Evolutionary conservation across 2,797 vertebrate species (phyloP).

Genomic region (Esox lucius): DNA sequence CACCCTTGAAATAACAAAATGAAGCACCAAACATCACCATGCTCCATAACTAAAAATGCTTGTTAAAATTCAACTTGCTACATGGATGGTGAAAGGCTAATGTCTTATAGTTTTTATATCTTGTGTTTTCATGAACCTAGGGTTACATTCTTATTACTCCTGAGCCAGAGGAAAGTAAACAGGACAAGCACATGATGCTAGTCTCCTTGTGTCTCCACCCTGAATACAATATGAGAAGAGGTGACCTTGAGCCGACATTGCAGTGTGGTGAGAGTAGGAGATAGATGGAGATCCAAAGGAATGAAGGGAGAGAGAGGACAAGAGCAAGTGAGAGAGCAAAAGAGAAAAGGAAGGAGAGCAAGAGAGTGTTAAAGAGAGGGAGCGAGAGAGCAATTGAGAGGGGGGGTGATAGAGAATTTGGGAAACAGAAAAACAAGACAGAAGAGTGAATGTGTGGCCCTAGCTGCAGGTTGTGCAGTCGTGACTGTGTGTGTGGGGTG

Average conservation of each 20-base stretch:
- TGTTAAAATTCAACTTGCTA: background rate
- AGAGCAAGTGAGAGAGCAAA: constrained; percentile 26
- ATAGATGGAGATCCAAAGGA: background rate
- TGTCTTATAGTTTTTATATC: constrained; percentile 18
- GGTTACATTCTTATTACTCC: constrained; percentile 11
- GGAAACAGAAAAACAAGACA: background rate
- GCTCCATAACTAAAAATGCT: background rate
- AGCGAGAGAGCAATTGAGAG: constrained; percentile 22
- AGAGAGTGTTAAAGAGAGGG: background rate
- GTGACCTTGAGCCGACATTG: constrained; percentile 19
- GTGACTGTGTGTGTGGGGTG: constrained; percentile 50
- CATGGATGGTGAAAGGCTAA: constrained; percentile 8
- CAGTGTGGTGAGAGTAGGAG: background rate
- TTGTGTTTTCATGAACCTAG: constrained; percentile 14
- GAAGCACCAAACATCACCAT: background rate
- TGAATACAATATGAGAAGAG: background rate
- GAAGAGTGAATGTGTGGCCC: constrained; percentile 30
- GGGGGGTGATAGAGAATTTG: constrained; percentile 30
- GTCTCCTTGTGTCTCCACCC: background rate
- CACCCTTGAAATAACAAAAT: too few relatives aligned
- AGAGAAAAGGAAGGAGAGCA: constrained; percentile 16
- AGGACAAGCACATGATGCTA: background rate
- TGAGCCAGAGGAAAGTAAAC: background rate
- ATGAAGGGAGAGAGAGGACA: background rate
- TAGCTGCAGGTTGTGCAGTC: constrained; percentile 50